Evolutionary conservation across 2,797 vertebrate species (phyloP).

Genomic region (Phoeniculus purpureus): DNA sequence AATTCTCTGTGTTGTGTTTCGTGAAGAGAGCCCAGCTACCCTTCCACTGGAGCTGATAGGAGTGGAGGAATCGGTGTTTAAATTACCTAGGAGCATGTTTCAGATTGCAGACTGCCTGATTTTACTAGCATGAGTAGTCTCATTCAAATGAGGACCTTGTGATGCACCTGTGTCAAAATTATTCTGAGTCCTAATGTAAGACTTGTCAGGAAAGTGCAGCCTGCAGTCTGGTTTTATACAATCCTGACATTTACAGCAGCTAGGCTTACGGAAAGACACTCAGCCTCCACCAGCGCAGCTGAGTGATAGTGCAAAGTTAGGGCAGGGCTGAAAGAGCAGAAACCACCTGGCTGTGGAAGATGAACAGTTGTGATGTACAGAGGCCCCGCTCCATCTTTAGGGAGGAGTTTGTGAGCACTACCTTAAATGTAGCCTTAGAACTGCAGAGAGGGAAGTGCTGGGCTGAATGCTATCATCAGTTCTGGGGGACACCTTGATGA

Average conservation of each 20-base stretch:
- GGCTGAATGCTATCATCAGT: neutral
- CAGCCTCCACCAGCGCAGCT: constrained; percentile 13
- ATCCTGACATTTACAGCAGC: constrained; percentile 20
- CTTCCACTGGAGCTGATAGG: neutral
- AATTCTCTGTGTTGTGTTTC: neutral
- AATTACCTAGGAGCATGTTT: neutral
- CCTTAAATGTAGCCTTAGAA: constrained; percentile 71
- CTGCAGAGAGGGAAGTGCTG: neutral
- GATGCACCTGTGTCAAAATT: neutral
- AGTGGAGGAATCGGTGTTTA: neutral
- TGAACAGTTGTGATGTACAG: constrained; percentile 78
- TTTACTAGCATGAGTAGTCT: neutral
- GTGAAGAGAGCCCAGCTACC: neutral
- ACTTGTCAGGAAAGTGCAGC: neutral
- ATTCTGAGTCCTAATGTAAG: neutral
- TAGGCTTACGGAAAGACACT: neutral
- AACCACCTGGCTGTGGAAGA: constrained; percentile 81
- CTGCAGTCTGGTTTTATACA: neutral
- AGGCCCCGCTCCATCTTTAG: constrained; percentile 64
- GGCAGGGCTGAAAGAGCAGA: constrained; percentile 48
- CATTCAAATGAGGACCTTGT: neutral
- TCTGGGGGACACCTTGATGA: constrained; percentile 31
- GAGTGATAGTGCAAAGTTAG: constrained; percentile 24
- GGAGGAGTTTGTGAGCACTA: constrained; percentile 52
- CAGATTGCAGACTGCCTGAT: neutral